phyloP scores from a whole-genome alignment of 37 sponge, comb jelly and placozoan species.

The Aphrocallistes beatrix region DNA sequence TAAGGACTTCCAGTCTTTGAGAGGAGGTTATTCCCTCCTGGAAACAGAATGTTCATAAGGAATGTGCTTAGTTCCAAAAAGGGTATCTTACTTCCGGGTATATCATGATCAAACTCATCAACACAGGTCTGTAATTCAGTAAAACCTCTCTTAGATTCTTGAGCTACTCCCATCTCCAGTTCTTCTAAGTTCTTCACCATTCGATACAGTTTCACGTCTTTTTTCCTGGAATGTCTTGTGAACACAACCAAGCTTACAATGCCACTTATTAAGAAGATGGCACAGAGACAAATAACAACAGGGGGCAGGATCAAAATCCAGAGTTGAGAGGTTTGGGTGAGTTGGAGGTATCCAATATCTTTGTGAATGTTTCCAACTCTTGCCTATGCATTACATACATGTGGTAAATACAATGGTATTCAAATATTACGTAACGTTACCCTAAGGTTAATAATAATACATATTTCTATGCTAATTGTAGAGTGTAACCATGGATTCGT shows the following conservation, averaged over 20 bases:
- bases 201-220: neutral
- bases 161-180: conserved; percentile 6
- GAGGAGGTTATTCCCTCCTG: neutral
- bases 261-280: neutral
- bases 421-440: no score
- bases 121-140: conserved; percentile 12
- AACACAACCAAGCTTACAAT: neutral
- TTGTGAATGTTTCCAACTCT: neutral
- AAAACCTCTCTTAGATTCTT: neutral
- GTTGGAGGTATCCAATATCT: neutral
- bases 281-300: neutral
- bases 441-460: no score
- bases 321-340: neutral
- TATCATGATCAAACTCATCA: neutral
- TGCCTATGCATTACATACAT: neutral
- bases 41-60: neutral
- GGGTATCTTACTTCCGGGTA: neutral
- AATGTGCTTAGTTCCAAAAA: neutral
- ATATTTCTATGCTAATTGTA: no score
- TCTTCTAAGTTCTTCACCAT: neutral
- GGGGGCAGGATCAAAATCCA: neutral
- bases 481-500: no score
- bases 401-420: neutral
- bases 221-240: neutral
- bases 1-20: neutral